A percentile compares a stretch with the other conserved stretches of the same genome.
phyloP scores from a whole-genome alignment of 1,140 invertebrate species.

The Aporrectodea caliginosa region DNA sequence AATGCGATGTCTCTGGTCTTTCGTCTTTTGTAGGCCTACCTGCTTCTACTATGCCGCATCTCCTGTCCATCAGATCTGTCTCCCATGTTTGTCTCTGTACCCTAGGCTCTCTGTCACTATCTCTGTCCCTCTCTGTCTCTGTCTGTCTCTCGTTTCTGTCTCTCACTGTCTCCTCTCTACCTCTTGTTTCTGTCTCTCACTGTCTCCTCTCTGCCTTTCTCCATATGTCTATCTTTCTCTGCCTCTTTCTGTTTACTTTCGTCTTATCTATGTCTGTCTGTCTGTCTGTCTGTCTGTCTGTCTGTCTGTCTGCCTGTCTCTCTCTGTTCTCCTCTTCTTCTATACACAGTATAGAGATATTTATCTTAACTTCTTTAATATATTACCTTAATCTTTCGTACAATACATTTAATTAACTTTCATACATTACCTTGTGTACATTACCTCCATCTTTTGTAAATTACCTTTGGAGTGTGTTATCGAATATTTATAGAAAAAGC shows the following conservation, averaged over 20 bases:
- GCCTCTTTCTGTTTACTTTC: not conserved
- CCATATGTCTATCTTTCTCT: not conserved
- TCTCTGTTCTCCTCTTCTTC: not conserved
- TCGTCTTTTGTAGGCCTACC: not conserved
- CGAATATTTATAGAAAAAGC: too few species aligned
- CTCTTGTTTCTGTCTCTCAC: too few species aligned
- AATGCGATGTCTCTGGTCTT: not conserved
- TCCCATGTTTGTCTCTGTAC: not conserved
- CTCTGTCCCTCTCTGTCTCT: not conserved
- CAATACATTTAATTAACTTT: not conserved
- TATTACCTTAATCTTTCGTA: not conserved
- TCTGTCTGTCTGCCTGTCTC: not conserved
- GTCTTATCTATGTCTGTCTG: too few species aligned
- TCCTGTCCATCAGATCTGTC: not conserved
- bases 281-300: not conserved
- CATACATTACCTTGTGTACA: too few species aligned
- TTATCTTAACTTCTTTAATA: not conserved
- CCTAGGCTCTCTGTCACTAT: not conserved
- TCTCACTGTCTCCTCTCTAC: slow-evolving; percentile 1
- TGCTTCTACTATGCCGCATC: not conserved
- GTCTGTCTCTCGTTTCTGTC: not conserved
- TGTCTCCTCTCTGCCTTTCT: not conserved
- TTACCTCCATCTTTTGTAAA: too few species aligned
- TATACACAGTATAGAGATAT: not conserved
- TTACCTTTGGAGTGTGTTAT: too few species aligned